Evolutionary conservation across 2,888 invertebrate species (phyloP).

Genomic region (Drosophila limbata): DNA sequence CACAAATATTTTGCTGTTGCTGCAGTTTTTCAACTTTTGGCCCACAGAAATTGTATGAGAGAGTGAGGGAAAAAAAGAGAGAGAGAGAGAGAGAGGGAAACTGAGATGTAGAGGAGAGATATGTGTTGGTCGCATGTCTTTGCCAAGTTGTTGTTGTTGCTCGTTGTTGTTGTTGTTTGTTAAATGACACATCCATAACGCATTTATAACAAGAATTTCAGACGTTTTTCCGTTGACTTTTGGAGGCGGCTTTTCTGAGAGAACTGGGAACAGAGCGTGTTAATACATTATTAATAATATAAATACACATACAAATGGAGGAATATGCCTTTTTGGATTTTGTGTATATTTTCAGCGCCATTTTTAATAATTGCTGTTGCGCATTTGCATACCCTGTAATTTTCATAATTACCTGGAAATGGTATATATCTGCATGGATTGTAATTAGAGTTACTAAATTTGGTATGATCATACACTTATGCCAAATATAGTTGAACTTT

Average conservation of each 20-base stretch:
- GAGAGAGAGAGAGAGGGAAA: neutral
- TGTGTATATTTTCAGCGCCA: slow-evolving; percentile 34
- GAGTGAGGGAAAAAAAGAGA: slow-evolving; percentile 7
- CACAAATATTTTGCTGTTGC: slow-evolving; percentile 42
- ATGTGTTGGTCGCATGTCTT: slow-evolving; percentile 64
- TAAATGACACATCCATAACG: slow-evolving; percentile 72
- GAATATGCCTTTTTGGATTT: slow-evolving; percentile 47
- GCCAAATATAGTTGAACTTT: neutral
- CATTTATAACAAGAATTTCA: slow-evolving; percentile 64
- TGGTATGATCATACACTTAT: neutral
- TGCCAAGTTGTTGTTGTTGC: slow-evolving; percentile 44
- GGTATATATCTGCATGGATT: neutral
- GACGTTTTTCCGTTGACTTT: slow-evolving; percentile 31
- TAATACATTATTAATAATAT: slow-evolving; percentile 76
- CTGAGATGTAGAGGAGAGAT: slow-evolving; percentile 42
- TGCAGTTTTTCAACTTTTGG: slow-evolving; percentile 66
- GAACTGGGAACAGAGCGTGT: slow-evolving; percentile 53
- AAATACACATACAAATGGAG: slow-evolving; percentile 49
- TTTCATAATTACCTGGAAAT: neutral
- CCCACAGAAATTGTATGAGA: slow-evolving; percentile 41
- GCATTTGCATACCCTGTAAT: slow-evolving; percentile 33
- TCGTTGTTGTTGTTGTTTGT: slow-evolving; percentile 40
- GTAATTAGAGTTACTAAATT: neutral
- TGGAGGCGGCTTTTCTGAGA: slow-evolving; percentile 28
- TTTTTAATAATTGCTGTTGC: slow-evolving; percentile 39